These are phyloP conservation scores for Circaetus gallicus DNA, from an alignment of 2,113 vertebrate species.

Conservation along the genomic window DNA sequence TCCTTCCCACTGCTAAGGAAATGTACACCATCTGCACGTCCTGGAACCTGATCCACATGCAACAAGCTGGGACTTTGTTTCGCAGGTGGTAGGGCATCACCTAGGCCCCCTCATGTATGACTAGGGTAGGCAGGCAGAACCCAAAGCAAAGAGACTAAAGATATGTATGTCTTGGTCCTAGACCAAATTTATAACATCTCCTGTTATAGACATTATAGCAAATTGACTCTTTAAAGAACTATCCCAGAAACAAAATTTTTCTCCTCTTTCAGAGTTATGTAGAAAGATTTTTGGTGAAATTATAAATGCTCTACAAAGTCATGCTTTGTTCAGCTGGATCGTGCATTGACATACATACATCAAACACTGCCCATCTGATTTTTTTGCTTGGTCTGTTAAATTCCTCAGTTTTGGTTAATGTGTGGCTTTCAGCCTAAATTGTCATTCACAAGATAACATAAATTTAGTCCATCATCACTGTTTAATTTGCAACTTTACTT, in stretches of 20 bases:
- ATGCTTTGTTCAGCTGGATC: background rate
- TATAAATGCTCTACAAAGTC: background rate
- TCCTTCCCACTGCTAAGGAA: background rate
- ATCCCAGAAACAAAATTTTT: background rate
- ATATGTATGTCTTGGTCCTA: accelerated
- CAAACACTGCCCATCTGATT: background rate
- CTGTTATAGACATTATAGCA: background rate
- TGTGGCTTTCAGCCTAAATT: background rate
- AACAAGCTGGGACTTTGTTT: background rate
- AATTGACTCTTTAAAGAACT: background rate
- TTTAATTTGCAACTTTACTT: background rate
- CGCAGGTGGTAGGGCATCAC: background rate
- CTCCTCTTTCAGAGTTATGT: background rate
- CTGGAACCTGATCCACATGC: background rate
- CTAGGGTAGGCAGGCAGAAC: background rate
- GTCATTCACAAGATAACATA: background rate
- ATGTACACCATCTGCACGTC: accelerated
- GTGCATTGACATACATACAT: background rate
- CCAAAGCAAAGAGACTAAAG: background rate
- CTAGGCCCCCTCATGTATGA: too few species aligned
- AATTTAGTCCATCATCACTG: background rate
- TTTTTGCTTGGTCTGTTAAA: background rate
- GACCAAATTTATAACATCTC: background rate
- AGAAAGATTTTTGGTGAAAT: background rate
- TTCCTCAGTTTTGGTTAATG: background rate